Conservation (phyloP, 1,140 invertebrate species). For the Rhizoglyphus robini region DNA sequence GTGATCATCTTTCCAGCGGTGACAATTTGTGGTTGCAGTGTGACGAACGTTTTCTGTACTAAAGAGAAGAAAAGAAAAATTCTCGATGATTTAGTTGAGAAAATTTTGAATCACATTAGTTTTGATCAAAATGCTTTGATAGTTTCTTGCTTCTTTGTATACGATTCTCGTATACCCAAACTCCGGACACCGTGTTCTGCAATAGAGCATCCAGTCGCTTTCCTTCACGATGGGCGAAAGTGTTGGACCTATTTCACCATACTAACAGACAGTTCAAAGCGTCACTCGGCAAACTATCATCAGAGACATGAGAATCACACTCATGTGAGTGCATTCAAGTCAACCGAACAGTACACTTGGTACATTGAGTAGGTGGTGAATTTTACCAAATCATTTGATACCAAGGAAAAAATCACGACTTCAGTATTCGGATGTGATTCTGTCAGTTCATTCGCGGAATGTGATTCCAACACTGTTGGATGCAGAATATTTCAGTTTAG, state of each 20-base stretch:
- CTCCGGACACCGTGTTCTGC: neutral
- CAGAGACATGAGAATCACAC: neutral
- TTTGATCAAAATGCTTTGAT: neutral
- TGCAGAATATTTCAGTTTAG: neutral
- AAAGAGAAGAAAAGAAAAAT: neutral
- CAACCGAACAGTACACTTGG: constrained; percentile 1
- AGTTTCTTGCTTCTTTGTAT: neutral
- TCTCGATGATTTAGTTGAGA: neutral
- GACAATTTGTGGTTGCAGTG: neutral
- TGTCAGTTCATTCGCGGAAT: neutral
- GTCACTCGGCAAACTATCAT: neutral
- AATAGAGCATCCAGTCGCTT: neutral
- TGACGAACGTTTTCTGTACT: neutral
- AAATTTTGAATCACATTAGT: neutral
- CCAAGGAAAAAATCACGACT: neutral
- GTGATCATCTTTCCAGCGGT: neutral
- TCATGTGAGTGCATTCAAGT: neutral
- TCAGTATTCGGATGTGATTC: neutral
- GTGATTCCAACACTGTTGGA: neutral
- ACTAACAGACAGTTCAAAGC: neutral
- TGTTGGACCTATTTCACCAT: neutral
- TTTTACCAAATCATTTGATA: neutral
- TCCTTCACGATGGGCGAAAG: neutral
- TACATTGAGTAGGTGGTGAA: neutral
- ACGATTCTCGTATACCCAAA: neutral